A percentile compares a stretch with the other conserved stretches of the same genome.
phyloP scores from a whole-genome alignment of 2,797 vertebrate species.

The Urocyon cinereoargenteus region DNA sequence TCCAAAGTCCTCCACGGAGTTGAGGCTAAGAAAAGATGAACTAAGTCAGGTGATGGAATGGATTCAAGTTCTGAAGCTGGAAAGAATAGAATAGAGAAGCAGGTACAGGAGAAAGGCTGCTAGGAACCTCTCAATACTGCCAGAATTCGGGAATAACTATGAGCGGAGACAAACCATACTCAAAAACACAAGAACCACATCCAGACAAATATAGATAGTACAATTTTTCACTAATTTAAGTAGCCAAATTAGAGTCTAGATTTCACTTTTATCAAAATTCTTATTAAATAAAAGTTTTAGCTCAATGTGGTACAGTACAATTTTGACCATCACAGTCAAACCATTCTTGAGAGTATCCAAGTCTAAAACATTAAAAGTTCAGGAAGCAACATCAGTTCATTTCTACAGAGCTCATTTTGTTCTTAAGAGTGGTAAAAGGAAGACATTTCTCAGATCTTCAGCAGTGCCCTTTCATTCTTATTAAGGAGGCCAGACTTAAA shows the following conservation, averaged over 20 bases:
- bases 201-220: not conserved
- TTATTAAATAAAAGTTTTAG: not conserved
- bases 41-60: not conserved
- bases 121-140: not conserved
- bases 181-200: not conserved
- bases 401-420: not conserved
- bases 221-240: not conserved
- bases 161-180: not conserved
- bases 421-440: not conserved
- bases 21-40: not conserved
- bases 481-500: not conserved
- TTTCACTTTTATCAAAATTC: slow-evolving; percentile 21
- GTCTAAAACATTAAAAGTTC: not conserved
- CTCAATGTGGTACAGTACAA: not conserved
- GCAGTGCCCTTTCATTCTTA: not conserved
- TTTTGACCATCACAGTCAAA: not conserved
- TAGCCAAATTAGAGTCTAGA: not conserved
- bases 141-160: not conserved
- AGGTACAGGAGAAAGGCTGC: not conserved
- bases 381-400: not conserved
- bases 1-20: not conserved
- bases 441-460: not conserved
- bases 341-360: not conserved
- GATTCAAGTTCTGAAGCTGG: not conserved
- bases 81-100: not conserved